Evolutionary conservation across 2,888 invertebrate genomes (phyloP).

Genomic region (Orthosia gothica): DNA sequence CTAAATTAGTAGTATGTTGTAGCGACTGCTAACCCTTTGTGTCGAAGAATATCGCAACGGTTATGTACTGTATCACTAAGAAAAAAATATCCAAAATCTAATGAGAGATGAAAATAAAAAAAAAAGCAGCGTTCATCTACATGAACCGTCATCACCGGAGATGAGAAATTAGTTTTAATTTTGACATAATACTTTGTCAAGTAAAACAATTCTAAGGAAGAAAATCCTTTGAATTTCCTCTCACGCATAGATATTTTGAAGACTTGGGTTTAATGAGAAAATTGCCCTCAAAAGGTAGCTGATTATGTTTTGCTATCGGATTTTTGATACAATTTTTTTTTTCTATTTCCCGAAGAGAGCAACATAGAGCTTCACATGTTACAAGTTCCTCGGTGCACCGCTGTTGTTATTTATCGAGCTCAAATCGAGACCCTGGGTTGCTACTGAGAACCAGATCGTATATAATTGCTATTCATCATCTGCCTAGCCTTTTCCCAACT

Average conservation of each 20-base stretch:
- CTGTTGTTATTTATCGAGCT: background rate
- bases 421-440: background rate
- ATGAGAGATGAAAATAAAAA: background rate
- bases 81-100: too few relatives aligned
- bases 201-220: conserved; percentile 22
- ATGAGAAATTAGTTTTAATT: conserved; percentile 46
- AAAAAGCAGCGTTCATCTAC: background rate
- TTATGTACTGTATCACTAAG: background rate
- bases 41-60: background rate
- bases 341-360: too few relatives aligned
- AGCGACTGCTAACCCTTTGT: background rate
- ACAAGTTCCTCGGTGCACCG: too few relatives aligned
- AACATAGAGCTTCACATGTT: too few relatives aligned
- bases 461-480: too few relatives aligned
- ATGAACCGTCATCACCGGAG: conserved; percentile 32
- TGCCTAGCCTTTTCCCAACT: too few relatives aligned
- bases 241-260: background rate
- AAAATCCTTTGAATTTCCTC: conserved; percentile 31
- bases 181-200: conserved; percentile 19
- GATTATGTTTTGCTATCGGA: too few relatives aligned
- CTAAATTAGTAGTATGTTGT: background rate
- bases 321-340: too few relatives aligned
- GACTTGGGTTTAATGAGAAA: background rate
- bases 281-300: background rate
- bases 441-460: too few relatives aligned